Conservation (phyloP, 1,140 invertebrate genomes). For the Ips typographus region DNA sequence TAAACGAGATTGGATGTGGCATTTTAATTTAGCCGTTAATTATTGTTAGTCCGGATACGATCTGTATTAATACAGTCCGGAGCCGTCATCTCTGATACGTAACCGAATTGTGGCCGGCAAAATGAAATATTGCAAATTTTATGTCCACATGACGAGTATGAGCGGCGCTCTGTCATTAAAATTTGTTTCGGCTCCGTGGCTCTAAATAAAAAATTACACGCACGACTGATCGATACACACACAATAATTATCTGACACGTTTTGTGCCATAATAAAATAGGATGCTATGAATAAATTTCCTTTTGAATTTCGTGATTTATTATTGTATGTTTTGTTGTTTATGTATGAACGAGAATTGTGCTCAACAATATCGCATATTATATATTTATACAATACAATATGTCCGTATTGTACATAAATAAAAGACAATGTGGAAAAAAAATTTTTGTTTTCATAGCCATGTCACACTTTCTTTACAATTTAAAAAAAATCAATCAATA, state of each 20-base stretch:
- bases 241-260: conserved; percentile 2
- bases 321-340: too few species aligned
- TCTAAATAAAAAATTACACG: conserved; percentile 15
- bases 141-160: conserved; percentile 3
- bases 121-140: conserved; percentile 17
- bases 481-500: too few species aligned
- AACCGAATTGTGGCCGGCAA: conserved; percentile 12
- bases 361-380: too few species aligned
- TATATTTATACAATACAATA: too few species aligned
- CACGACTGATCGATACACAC: conserved; percentile 8
- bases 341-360: too few species aligned
- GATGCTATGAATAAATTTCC: conserved; percentile 10
- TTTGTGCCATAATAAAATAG: not conserved
- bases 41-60: conserved; percentile 1
- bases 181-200: conserved; percentile 2
- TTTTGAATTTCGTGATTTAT: not conserved
- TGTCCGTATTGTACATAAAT: too few species aligned
- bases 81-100: conserved; percentile 3
- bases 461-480: too few species aligned
- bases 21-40: conserved; percentile 4
- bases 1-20: conserved; percentile 3
- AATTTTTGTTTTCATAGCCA: too few species aligned
- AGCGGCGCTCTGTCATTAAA: conserved; percentile 4
- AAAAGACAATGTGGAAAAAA: too few species aligned
- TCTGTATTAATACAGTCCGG: not conserved